Evolutionary conservation across 2,888 invertebrate species (phyloP), one percentile per base, ranked within the genome.

Genomic region (Meteorus cinctellus): DNA sequence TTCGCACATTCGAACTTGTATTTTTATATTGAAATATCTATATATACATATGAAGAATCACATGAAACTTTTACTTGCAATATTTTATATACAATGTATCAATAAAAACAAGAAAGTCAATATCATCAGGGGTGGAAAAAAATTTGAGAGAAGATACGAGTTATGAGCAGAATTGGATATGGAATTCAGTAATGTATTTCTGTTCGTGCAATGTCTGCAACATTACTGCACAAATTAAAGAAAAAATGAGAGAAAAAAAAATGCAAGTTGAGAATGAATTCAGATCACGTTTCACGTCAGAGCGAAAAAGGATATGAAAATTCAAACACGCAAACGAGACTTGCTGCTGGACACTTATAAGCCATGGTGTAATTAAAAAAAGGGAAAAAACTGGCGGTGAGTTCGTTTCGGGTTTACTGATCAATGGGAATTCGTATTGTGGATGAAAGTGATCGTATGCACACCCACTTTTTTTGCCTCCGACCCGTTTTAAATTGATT

Each of bases 311-410:
- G 48, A n/a, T 48, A 3, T 16, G 48, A 48, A 48, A 48, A 48
- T 48, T 48, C 48, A 48, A 48, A 14, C 34, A 34, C 16, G 29
- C 34, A 31, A 63, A 63, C 63, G 29, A 63, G 63, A 63, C 31
- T 31, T 31, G 34, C 63, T 48, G 72, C 36, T 45, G 63, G 55
- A 48, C 72, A 69, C 67, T 67, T 74, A 68, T 34, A 63, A 55
- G 41, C 79, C 79, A 79, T 75, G 73, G 78, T 81, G 79, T 78
- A 79, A 79, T 81, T 81, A 81, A 79, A 81, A 78, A 77, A n/a
- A n/a, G 14, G 2, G 10, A 63, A 62, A 63, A 63, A 63, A 34
- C 34, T 41, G 41, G 19, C 65, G n/a, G 65, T n/a, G 34, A 65
- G 65, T 65, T 36, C 24, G 19, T 55, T n/a, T 19, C 8, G 55